Evolutionary conservation across 2,888 invertebrate genomes (phyloP).

Genomic region (Glyphotaelius pellucidus): DNA sequence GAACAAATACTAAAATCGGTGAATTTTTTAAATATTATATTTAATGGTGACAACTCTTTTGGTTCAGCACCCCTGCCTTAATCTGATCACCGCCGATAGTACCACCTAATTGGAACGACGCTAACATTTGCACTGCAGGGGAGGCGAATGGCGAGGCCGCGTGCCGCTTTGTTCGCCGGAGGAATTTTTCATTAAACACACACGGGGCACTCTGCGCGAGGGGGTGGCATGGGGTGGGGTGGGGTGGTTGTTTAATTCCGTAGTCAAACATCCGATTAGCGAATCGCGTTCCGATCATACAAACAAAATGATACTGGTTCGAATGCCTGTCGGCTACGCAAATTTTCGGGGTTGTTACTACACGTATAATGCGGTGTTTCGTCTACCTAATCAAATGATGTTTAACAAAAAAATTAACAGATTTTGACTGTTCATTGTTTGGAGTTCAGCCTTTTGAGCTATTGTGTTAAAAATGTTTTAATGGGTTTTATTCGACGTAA

Average conservation of each 20-base stretch:
- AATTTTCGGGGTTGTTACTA: neutral
- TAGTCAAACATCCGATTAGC: conserved; percentile 54
- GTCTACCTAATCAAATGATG: neutral
- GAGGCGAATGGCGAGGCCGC: conserved; percentile 51
- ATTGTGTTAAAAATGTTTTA: neutral
- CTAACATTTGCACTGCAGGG: conserved; percentile 57
- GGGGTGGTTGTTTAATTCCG: conserved; percentile 44
- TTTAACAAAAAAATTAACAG: neutral
- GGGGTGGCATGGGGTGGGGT: neutral
- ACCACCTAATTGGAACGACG: conserved; percentile 52
- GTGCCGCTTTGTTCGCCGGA: conserved; percentile 58
- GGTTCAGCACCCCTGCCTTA: conserved; percentile 14
- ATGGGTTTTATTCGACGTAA: neutral
- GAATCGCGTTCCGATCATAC: conserved; percentile 40
- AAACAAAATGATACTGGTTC: conserved; percentile 47
- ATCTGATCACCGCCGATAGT: conserved; percentile 54
- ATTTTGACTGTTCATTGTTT: neutral
- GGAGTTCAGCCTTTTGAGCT: neutral
- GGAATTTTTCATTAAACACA: conserved; percentile 59
- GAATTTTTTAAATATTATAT: neutral
- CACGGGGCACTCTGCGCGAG: conserved; percentile 14
- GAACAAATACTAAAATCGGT: neutral
- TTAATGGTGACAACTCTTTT: neutral
- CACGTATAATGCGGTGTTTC: neutral
- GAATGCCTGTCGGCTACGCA: conserved; percentile 28